Percentiles rank a stretch among this genome's conserved stretches.
phyloP scores from a whole-genome alignment of 2,113 vertebrate species.

The Circaetus cinerascens region DNA sequence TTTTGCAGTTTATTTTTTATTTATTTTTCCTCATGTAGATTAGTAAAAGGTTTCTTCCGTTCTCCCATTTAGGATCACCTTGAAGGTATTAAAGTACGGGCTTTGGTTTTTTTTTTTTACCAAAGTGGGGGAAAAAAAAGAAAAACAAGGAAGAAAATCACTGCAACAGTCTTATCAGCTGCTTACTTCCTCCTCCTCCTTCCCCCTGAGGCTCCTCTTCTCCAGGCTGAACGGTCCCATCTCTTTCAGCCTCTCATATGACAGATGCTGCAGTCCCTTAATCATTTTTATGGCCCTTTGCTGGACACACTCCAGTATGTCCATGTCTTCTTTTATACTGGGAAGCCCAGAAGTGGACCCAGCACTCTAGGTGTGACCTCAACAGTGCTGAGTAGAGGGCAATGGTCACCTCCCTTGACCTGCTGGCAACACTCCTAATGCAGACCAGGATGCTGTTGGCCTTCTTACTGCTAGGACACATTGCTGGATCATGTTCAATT shows the following conservation, averaged over 20 bases:
- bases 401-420: background rate
- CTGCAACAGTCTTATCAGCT: background rate
- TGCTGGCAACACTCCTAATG: background rate
- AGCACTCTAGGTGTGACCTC: background rate
- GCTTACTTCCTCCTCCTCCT: background rate
- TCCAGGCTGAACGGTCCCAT: background rate
- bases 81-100: background rate
- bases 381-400: background rate
- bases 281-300: background rate
- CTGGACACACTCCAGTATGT: accelerated
- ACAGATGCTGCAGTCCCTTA: background rate
- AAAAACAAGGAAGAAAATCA: background rate
- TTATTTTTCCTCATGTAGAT: background rate
- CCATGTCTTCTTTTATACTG: background rate
- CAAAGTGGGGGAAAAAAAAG: background rate
- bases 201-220: too few relatives aligned
- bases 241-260: background rate
- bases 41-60: background rate
- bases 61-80: background rate
- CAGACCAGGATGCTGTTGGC: background rate
- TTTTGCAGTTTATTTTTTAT: background rate
- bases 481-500: background rate
- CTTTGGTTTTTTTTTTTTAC: too few relatives aligned
- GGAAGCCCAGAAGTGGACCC: background rate
- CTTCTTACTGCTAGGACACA: background rate